Base-by-base conservation (phyloP, 37 sponge, comb jelly and placozoan genomes). In the Sycon ciliatum region DNA sequence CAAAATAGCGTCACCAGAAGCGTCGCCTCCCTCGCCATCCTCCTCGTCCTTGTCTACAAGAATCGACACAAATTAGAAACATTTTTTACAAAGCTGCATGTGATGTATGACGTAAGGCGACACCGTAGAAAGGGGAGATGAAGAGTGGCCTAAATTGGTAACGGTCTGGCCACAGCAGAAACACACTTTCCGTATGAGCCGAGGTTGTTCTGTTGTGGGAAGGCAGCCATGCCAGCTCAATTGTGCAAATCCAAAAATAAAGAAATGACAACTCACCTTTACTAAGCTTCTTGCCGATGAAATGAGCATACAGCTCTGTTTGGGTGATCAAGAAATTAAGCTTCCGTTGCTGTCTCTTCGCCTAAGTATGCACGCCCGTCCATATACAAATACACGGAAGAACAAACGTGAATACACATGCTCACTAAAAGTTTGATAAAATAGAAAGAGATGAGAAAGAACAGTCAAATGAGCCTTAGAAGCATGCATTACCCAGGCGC, bases 241-340 rank as follows among this genome's bases (percentile, higher is more conserved):
- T n/a, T n/a, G n/a, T n/a, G 20, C 20, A 49, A 49, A 20, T 49
- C 54, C 16, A 49, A 49, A 20, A 49, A 20, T 49, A 49, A 49
- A 49, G 16, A n/a, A n/a, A n/a, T n/a, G n/a, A n/a, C n/a, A n/a
- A n/a, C n/a, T n/a, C n/a, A n/a, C n/a, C n/a, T 74, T 76, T 81
- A n/a, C 84, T 83, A 36, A 85, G 62, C 71, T 93, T 93, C 73
- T 83, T 89, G n/a, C 84, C 82, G 78, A 93, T 86, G 75, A 93
- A 93, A 67, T 93, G 94, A 75, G 94, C 94, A 78, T 85, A 93
- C 57, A 93, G 70, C 72, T 93, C 94, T 30, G 94, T 93, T 55
- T 93, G 94, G n/a, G 94, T 93, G 72, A 93, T 93, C 24, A 93
- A 79, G 63, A 93, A 93, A 72, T 93, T 93, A 24, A 93, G 86